phyloP scores from a whole-genome alignment of 92 coral and sea anemone genomes.

The Umimayanthus kanabou region DNA sequence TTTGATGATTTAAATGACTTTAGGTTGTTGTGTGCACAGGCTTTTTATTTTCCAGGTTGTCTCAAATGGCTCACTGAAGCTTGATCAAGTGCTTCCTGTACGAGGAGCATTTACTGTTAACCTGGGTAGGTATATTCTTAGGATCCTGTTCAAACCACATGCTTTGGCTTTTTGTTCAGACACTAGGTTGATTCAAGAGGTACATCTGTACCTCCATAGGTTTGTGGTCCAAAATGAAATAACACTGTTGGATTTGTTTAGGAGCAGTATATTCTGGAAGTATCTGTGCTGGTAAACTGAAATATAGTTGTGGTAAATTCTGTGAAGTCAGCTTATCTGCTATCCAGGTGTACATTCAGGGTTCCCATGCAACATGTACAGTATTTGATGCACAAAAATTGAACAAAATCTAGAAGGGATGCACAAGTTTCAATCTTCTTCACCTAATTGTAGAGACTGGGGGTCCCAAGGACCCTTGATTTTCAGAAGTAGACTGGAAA shows the following conservation, averaged over 20 bases:
- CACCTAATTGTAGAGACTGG: no score
- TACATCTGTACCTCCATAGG: no score
- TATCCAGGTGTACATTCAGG: background rate
- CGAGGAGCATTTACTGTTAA: slow-evolving; percentile 25
- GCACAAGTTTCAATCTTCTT: no score
- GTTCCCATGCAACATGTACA: no score
- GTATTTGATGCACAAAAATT: no score
- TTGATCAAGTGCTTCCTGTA: slow-evolving; percentile 22
- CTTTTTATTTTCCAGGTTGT: slow-evolving; percentile 31
- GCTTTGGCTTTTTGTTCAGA: no score
- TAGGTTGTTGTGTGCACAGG: background rate
- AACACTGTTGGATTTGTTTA: no score
- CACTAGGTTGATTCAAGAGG: background rate
- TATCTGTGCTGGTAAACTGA: background rate
- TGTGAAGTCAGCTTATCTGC: background rate
- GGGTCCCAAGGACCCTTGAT: no score
- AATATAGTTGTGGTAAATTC: background rate
- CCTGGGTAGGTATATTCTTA: background rate
- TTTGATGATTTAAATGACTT: slow-evolving; percentile 22
- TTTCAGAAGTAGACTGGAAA: no score
- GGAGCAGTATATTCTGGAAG: background rate
- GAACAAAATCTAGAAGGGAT: no score
- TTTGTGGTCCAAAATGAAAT: no score
- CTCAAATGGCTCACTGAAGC: background rate
- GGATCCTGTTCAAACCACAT: no score